phyloP scores from a whole-genome alignment of 2,113 vertebrate genomes.

The Dermatemys mawii region DNA sequence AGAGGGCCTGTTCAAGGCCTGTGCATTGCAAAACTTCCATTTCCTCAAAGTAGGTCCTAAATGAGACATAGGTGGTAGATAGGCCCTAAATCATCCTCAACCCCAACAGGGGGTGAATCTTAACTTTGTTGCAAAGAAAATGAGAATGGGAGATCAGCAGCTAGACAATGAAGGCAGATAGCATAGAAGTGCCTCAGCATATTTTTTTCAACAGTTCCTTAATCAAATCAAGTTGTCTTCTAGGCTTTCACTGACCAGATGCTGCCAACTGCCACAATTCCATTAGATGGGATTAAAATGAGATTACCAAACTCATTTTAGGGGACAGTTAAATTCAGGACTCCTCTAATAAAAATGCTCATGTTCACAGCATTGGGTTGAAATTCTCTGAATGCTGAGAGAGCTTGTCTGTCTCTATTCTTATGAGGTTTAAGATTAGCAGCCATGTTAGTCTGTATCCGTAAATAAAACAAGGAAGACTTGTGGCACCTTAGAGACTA shows the following conservation, averaged over 20 bases:
- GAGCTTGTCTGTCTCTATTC: background rate
- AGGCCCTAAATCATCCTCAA: background rate
- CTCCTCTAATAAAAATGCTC: background rate
- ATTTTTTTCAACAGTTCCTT: background rate
- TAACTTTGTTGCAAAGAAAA: background rate
- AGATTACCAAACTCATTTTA: background rate
- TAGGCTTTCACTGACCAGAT: background rate
- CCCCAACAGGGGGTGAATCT: too few species aligned
- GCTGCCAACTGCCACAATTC: background rate
- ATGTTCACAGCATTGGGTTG: background rate
- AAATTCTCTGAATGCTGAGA: background rate
- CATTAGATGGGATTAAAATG: background rate
- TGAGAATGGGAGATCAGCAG: background rate
- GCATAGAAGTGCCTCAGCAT: background rate
- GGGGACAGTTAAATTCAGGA: background rate
- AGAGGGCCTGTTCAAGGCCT: background rate
- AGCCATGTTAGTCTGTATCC: too few species aligned
- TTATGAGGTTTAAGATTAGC: too few species aligned
- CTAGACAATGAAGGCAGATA: background rate
- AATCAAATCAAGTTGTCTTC: background rate
- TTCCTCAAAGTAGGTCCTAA: too few species aligned
- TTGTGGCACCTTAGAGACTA: too few species aligned
- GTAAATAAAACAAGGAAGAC: too few species aligned
- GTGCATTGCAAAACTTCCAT: background rate
- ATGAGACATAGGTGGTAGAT: background rate